phyloP scores from a whole-genome alignment of 2,113 vertebrate species.

The Anoplopoma fimbria region DNA sequence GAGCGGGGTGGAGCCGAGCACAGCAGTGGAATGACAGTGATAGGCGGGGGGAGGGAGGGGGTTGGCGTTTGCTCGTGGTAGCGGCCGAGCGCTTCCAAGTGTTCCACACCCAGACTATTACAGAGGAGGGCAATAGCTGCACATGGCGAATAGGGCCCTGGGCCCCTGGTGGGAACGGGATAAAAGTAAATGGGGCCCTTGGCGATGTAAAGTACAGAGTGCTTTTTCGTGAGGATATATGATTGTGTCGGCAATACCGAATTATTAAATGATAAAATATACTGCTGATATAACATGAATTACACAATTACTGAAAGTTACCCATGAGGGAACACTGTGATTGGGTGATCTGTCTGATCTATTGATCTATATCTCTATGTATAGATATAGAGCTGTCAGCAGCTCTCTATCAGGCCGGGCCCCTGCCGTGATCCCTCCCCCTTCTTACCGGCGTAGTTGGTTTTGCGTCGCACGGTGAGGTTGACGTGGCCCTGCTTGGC shows the following conservation, averaged over 20 bases:
- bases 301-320: not conserved
- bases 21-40: conserved; percentile 1
- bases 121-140: conserved; percentile 11
- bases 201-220: not conserved
- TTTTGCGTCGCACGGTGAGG: conserved; percentile 96
- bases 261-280: not conserved
- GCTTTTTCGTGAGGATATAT: not conserved
- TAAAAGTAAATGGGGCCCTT: conserved; percentile 35
- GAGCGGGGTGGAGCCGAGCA: conserved; percentile 33
- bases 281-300: not conserved
- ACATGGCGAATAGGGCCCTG: conserved; percentile 6
- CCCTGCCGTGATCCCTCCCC: not conserved
- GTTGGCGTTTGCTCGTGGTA: not conserved
- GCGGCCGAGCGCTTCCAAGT: not conserved
- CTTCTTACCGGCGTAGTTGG: conserved; percentile 89
- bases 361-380: not conserved
- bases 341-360: not conserved
- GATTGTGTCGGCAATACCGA: not conserved
- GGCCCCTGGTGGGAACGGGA: conserved; percentile 8
- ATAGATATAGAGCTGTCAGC: not conserved
- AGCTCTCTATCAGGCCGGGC: not conserved
- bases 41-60: not conserved
- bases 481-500: conserved; percentile 99
- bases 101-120: conserved; percentile 34
- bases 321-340: not conserved